Base-by-base conservation (phyloP, 2,113 vertebrate species). In the Oxyura jamaicensis region DNA sequence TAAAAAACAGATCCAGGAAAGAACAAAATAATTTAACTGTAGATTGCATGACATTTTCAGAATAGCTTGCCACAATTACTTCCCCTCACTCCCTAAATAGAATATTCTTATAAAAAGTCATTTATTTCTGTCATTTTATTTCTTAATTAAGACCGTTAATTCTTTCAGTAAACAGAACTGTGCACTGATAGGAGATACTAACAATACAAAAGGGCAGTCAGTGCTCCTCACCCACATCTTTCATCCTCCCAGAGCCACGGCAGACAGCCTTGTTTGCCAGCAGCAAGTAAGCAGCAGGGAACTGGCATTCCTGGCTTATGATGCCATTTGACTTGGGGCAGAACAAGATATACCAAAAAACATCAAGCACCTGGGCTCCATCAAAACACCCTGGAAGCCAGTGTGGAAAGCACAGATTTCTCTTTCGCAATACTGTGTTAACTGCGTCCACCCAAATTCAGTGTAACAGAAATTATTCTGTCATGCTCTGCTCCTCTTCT, bases 21-120 rank as follows among this genome's bases (percentile, higher is more conserved):
- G n/a, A 94, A 73, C 53, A 94, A 89, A 93, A 86, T 76, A 82
- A 93, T 76, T 89, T 83, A 82, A 89, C 36, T 6, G 4, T 39
- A 83, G 25, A 77, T 58, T 88, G 35, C 1, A 1, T 62, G 88
- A 73, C 28, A 13, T 89, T 73, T 95, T 69, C 90, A 82, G 44
- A 76, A 87, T 17, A 93, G 71, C 46, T 79, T 91, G 62, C 58
- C 53, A 66, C 66, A 83, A 84, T 79, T 71, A 69, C 5, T 16
- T 79, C 25, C 76, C 42, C 48, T 91, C 28, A 50, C 29, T 85
- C 63, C 74, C 31, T 69, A 92, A 94, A 72, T 3, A 87, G 58
- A 58, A 25, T 16, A 63, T 59, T 21, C 25, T 89, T 91, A 92
- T 35, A 26, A 86, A 44, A 46, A 92, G 48, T 73, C 11, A 76